Base-by-base conservation (phyloP, 2,113 vertebrate genomes). In the Myotis lucifugus region DNA sequence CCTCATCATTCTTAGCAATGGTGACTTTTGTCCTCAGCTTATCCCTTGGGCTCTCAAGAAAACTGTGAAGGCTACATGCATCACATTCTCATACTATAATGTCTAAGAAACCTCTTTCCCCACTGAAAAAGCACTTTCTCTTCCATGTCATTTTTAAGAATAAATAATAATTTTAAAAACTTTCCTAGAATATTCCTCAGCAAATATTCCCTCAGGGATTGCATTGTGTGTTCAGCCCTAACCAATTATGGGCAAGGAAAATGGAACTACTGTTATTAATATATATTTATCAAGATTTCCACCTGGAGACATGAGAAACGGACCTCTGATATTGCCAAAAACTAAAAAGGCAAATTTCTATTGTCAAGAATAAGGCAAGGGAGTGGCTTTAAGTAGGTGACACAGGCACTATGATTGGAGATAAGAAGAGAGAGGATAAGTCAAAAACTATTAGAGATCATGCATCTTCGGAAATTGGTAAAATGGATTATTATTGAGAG, bases 401-500 rank as follows among this genome's bases (percentile, higher is more conserved):
- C 66, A 82, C 8, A 50, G 66, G 84, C 21, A 89, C 25, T 83
- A 67, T 83, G 27, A 72, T 19, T 56, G 50, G 46, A 84, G 76
- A 56, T 72, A 61, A 85, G 61, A 91, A 64, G 10, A 81, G 40
- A 88, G 15, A 91, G 27, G 66, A 67, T 64, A 61, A 92, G 54
- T 50, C 90, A 64, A 73, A 96, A 95, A 90, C 96, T 76, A 96
- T 96, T 95, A 93, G 27, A 85, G 81, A 64, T 9, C 48, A 67
- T n/a, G 70, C 34, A 85, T 92, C 40, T 67, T 52, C 17, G 64
- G 88, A 96, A 94, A 95, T 90, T 92, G 88, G 83, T 46, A 83
- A 95, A 95, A 93, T 46, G 81, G 92, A 78, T 95, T 90, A 96
- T 88, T 88, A 93, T 85, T 42, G 52, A 96, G 84, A 97, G 94